Conservation (phyloP, 2,888 invertebrate species). For the Pyrrhosoma nymphula region DNA sequence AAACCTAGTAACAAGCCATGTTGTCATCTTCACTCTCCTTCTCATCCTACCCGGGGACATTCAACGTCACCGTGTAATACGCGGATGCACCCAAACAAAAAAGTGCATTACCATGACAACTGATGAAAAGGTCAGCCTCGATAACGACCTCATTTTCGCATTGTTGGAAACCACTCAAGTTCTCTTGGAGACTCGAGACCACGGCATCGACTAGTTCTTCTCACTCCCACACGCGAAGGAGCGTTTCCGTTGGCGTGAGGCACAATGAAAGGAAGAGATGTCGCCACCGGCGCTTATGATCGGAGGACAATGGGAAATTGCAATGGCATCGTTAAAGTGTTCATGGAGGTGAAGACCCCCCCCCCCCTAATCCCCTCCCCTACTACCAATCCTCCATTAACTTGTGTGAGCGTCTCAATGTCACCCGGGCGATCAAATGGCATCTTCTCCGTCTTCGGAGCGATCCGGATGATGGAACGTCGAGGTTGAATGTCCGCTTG, state of each 20-base stretch:
- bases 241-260: slow-evolving; percentile 53
- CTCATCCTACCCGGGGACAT: not conserved
- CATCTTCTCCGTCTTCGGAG: not conserved
- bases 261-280: slow-evolving; percentile 50
- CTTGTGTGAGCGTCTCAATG: not conserved
- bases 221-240: not conserved
- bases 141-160: not conserved
- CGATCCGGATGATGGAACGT: not conserved
- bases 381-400: too few relatives aligned
- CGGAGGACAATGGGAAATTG: slow-evolving; percentile 50
- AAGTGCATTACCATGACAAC: not conserved
- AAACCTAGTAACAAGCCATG: too few relatives aligned
- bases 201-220: not conserved
- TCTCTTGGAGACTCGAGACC: not conserved
- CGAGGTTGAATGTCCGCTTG: slow-evolving; percentile 13
- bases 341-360: not conserved
- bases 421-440: not conserved
- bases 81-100: not conserved
- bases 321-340: not conserved
- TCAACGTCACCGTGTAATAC: not conserved
- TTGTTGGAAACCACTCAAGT: not conserved
- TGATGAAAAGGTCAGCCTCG: not conserved
- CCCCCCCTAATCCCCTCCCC: too few relatives aligned
- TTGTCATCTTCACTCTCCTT: too few relatives aligned
- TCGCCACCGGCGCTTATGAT: slow-evolving; percentile 39